Conservation (phyloP, 1,140 invertebrate species). For the Zaprionus lachaisei region DNA sequence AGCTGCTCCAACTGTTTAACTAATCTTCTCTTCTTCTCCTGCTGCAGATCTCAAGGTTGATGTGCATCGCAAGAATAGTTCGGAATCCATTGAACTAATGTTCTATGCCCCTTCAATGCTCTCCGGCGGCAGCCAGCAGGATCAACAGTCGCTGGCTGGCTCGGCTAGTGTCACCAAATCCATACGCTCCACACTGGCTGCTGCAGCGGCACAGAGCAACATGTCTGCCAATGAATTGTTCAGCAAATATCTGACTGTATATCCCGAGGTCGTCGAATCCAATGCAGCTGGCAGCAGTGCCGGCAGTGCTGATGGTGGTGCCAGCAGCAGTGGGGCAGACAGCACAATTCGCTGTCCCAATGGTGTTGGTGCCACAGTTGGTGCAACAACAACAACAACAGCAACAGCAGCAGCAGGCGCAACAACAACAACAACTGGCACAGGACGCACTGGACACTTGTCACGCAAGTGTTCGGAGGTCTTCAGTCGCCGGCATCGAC, state of each 20-base stretch:
- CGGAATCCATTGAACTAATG: slow-evolving; percentile 89
- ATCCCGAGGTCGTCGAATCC: slow-evolving; percentile 67
- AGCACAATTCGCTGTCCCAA: neutral
- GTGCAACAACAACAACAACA: neutral
- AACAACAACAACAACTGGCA: neutral
- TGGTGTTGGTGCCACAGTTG: neutral
- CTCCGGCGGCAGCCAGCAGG: slow-evolving; percentile 72
- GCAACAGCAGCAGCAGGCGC: neutral
- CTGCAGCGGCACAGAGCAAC: slow-evolving; percentile 40
- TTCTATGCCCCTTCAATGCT: slow-evolving; percentile 79
- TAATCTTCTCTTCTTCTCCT: neutral
- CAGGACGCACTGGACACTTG: slow-evolving; percentile 58
- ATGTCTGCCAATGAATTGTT: slow-evolving; percentile 48
- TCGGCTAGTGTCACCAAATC: slow-evolving; percentile 78
- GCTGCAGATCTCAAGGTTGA: slow-evolving; percentile 94
- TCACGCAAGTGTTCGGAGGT: slow-evolving; percentile 77
- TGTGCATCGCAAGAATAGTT: slow-evolving; percentile 95
- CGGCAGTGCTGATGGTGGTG: slow-evolving; percentile 12
- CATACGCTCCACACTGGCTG: slow-evolving; percentile 58
- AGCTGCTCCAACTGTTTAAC: neutral
- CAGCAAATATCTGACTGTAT: slow-evolving; percentile 76
- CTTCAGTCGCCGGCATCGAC: slow-evolving; percentile 72
- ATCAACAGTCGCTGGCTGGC: slow-evolving; percentile 76
- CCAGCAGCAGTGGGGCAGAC: slow-evolving; percentile 23
- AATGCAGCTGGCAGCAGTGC: slow-evolving; percentile 37